Evolutionary conservation across 2,113 vertebrate genomes (phyloP).

Genomic region (Heterotilapia buettikoferi): DNA sequence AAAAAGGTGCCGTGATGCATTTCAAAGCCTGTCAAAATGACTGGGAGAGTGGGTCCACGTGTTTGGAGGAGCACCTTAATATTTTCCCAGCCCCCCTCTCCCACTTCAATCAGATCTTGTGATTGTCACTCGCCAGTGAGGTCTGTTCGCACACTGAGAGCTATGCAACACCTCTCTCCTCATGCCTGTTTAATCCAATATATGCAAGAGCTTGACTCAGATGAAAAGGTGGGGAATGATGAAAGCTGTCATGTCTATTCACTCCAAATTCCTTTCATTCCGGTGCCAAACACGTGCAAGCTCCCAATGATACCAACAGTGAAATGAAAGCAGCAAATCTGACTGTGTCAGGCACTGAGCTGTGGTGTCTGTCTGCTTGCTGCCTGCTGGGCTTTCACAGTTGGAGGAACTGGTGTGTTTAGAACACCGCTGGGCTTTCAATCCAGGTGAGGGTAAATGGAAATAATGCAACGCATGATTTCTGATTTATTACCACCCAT

Average conservation of each 20-base stretch:
- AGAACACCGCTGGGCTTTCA: neutral
- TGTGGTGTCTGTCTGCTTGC: slow-evolving; percentile 15
- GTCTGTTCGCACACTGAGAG: neutral
- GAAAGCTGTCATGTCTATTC: slow-evolving; percentile 49
- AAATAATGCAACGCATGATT: neutral
- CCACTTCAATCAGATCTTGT: slow-evolving; percentile 16
- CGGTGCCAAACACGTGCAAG: slow-evolving; percentile 39
- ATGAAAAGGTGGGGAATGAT: slow-evolving; percentile 57
- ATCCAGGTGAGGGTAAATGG: neutral
- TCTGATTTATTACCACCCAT: neutral
- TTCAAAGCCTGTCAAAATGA: slow-evolving; percentile 19
- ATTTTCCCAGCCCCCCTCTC: slow-evolving; percentile 6
- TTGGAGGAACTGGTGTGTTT: slow-evolving; percentile 2
- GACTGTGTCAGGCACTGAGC: slow-evolving; percentile 39
- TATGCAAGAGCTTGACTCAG: slow-evolving; percentile 39
- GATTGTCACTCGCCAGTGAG: slow-evolving; percentile 7
- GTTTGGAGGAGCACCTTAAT: slow-evolving; percentile 10
- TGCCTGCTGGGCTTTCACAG: slow-evolving; percentile 29
- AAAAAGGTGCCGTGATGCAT: neutral
- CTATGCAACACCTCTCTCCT: slow-evolving; percentile 33
- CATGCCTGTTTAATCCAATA: slow-evolving; percentile 42
- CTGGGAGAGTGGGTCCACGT: neutral
- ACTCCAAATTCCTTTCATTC: slow-evolving; percentile 61
- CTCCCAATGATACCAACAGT: slow-evolving; percentile 49
- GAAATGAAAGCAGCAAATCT: slow-evolving; percentile 57